A percentile compares a stretch with the other conserved stretches of the same genome.
These are phyloP conservation scores for Neodon shergylaensis DNA, from an alignment of 2,113 vertebrate species.

Conservation along the genomic window DNA sequence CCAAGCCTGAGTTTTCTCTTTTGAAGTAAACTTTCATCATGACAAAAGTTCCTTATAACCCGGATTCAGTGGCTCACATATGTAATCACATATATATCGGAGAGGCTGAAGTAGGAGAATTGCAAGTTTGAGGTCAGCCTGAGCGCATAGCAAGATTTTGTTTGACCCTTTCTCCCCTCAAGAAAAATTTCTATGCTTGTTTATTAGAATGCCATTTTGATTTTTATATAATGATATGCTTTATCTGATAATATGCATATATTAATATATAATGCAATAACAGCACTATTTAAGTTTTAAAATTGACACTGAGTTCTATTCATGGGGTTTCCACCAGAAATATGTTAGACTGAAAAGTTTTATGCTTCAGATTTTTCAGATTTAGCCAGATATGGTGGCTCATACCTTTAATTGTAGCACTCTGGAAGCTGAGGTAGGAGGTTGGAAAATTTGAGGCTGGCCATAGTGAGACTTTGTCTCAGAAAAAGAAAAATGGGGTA, in stretches of 20 bases:
- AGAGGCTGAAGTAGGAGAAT: background rate
- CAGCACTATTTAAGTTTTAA: conserved; percentile 4
- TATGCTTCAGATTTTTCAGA: background rate
- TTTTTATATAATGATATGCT: conserved; percentile 22
- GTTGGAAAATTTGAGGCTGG: background rate
- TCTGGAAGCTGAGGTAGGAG: background rate
- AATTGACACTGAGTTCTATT: background rate
- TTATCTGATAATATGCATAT: conserved; percentile 50
- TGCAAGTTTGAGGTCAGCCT: background rate
- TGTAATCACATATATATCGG: too few species aligned
- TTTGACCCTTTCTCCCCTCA: background rate
- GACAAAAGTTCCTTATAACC: background rate
- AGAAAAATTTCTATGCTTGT: background rate
- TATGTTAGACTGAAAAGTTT: background rate
- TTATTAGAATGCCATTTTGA: conserved; percentile 1
- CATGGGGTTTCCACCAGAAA: conserved; percentile 37
- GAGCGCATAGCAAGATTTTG: background rate
- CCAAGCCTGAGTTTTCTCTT: background rate
- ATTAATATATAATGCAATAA: background rate
- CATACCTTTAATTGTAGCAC: background rate
- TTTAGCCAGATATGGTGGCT: background rate
- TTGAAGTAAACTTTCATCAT: background rate
- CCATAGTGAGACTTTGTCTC: background rate
- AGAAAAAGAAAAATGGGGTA: background rate
- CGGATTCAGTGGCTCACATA: background rate